These are phyloP conservation scores for Pocillopora verrucosa DNA, from an alignment of 64 coral and sea anemone genomes.

Conservation along the genomic window DNA sequence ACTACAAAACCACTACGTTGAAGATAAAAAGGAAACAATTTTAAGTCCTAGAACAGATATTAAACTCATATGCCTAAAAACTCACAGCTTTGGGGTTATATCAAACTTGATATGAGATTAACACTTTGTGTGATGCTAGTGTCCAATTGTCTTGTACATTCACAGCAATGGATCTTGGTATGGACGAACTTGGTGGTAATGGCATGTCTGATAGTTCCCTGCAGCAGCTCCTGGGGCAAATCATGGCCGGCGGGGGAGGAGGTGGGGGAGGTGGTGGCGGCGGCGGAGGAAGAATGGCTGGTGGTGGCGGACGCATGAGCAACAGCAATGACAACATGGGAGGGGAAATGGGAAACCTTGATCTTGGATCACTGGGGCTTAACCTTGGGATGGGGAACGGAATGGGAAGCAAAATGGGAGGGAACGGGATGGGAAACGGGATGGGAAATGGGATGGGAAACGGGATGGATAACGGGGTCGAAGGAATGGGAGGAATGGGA, in stretches of 20 bases:
- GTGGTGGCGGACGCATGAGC: slow-evolving; percentile 5
- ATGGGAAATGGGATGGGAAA: slow-evolving; percentile 6
- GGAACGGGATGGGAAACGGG: neutral
- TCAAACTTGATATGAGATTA: too few species aligned
- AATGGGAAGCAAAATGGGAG: slow-evolving; percentile 7
- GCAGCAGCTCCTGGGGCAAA: slow-evolving; percentile 62
- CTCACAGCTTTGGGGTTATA: too few species aligned
- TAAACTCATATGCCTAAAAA: too few species aligned
- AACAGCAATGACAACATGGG: slow-evolving; percentile 9
- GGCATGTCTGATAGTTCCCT: slow-evolving; percentile 52
- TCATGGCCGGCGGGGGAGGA: slow-evolving; percentile 39
- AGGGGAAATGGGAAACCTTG: slow-evolving; percentile 16
- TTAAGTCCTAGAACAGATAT: too few species aligned
- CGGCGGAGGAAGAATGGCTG: slow-evolving; percentile 34
- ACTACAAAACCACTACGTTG: too few species aligned
- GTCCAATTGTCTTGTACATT: neutral
- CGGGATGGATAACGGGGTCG: neutral
- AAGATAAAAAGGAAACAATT: too few species aligned
- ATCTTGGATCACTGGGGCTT: slow-evolving; percentile 27
- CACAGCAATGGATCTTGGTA: slow-evolving; percentile 32
- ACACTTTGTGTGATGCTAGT: too few species aligned
- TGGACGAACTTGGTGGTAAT: slow-evolving; percentile 58
- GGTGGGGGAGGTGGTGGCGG: neutral
- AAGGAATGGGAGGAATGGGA: slow-evolving; percentile 12
- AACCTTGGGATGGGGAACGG: slow-evolving; percentile 33